Conservation (phyloP, 2,113 vertebrate species). For the Gymnocephalus cernua region DNA sequence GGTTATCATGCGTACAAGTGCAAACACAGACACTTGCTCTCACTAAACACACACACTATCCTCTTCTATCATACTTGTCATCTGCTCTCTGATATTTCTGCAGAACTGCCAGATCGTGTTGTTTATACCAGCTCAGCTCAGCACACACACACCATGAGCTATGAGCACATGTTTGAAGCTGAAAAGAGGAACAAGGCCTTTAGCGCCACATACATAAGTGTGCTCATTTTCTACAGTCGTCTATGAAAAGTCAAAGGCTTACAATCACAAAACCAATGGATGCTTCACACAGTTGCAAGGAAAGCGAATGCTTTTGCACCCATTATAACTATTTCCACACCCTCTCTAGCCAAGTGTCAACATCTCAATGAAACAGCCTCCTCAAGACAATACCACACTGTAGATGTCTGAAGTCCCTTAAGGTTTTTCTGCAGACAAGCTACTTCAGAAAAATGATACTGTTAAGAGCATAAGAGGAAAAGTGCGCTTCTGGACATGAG, state of each 20-base stretch:
- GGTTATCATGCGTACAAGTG: constrained; percentile 18
- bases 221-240: constrained; percentile 10
- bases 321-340: constrained; percentile 12
- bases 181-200: neutral
- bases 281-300: neutral
- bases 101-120: constrained; percentile 40
- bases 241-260: constrained; percentile 10
- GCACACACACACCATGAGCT: constrained; percentile 4
- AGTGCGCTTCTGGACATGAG: neutral
- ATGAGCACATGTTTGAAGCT: constrained; percentile 24
- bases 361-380: neutral
- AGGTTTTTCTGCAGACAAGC: constrained; percentile 7
- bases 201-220: constrained; percentile 14
- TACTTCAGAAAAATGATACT: constrained; percentile 22
- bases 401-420: neutral
- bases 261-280: constrained; percentile 5
- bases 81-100: constrained; percentile 34
- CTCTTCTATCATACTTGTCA: constrained; percentile 29
- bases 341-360: neutral
- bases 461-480: neutral
- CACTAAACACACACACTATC: neutral
- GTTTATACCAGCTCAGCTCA: constrained; percentile 37
- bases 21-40: constrained; percentile 14
- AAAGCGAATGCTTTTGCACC: constrained; percentile 5
- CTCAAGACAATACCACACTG: neutral